Base-by-base conservation (phyloP, 2,888 invertebrate species). In the Ptychoptera albimana region DNA sequence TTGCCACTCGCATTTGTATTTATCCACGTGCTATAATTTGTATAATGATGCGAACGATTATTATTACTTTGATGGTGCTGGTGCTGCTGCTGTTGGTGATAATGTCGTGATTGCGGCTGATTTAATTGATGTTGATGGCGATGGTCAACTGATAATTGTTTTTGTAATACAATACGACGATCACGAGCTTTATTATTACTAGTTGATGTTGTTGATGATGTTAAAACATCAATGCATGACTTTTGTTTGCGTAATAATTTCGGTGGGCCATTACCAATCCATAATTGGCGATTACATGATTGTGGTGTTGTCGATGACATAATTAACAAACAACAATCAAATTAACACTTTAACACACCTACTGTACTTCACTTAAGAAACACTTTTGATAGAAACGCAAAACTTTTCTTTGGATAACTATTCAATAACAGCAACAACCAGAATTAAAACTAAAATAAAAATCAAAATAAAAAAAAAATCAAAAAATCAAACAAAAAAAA, bases 61-160 rank as follows among this genome's bases (percentile, higher is more conserved):
- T 32, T 43, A 36, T 23, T 32, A 13, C 32, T 29, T 2, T 39
- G 34, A 9, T 13, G 14, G 30, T 41, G 41, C 13, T 38, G 29
- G 13, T 30, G 12, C 16, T 39, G 43, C 30, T 39, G 37, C 31
- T 9, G 34, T 29, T 8, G 42, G 29, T 9, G 37, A 40, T 8
- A 29, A 14, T 9, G 32, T 37, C 9, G 42, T 37, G 12, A 32
- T 16, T 8, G 16, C 13, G 23, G 41, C 12, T 38, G 29, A 14
- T 30, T 16, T 35, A 36, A 39, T 30, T 39, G 37, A 14, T 9
- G 34, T 29, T 9, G 43, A 37, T 9, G 37, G 36, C n/a, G 12
- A 30, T 9, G 32, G 31, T 50, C 50, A 37, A 50, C 45, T 16
- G 50, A 50, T 16, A 47, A 49, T 43, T 49, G 50, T 34, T 47